These are phyloP conservation scores for Rhaphigaster nebulosa DNA, from an alignment of 2,888 invertebrate genomes.

Conservation along the genomic window DNA sequence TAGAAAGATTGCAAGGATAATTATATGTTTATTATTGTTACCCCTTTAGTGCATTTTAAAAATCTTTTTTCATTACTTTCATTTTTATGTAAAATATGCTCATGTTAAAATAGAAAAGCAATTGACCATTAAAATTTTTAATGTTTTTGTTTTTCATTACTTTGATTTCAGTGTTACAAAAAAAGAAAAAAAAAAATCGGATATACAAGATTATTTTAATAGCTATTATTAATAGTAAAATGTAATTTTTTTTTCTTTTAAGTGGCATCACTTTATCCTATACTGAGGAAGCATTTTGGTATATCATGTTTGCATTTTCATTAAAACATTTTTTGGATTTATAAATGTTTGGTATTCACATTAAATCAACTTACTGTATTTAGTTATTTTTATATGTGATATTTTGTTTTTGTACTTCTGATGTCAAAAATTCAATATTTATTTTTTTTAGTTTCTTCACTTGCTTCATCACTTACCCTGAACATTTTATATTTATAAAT, in stretches of 20 bases:
- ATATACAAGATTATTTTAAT: background rate
- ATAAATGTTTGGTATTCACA: no score
- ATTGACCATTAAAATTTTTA: background rate
- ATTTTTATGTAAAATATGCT: background rate
- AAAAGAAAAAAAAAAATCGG: background rate
- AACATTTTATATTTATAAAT: background rate
- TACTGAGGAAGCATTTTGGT: background rate
- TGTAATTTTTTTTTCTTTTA: no score
- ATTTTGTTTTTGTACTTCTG: constrained; percentile 10
- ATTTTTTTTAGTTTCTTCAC: background rate
- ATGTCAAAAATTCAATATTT: background rate
- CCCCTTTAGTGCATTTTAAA: background rate
- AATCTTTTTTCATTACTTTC: background rate
- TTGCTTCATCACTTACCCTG: background rate
- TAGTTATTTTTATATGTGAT: background rate
- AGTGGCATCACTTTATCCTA: background rate
- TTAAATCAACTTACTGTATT: no score
- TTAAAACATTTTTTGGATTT: background rate
- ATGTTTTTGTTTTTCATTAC: no score
- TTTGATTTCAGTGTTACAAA: no score
- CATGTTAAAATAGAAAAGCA: background rate
- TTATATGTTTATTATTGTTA: background rate
- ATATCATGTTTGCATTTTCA: background rate
- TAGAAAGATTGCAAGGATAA: background rate
- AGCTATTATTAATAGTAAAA: background rate